Base-by-base conservation (phyloP, 2,888 invertebrate genomes). In the Phalangium opilio region DNA sequence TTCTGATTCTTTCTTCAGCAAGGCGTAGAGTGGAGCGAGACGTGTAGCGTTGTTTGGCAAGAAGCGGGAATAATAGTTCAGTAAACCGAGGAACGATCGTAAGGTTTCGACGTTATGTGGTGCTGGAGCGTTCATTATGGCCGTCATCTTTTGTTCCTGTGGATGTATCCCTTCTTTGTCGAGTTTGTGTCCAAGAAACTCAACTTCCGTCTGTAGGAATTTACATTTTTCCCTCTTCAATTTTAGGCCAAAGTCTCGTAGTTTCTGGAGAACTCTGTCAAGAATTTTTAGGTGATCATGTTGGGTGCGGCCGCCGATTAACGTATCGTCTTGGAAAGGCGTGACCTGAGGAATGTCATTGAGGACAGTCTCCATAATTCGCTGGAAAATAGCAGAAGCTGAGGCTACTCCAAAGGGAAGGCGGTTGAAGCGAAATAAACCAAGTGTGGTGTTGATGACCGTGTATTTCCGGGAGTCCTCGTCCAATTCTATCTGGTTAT, bases 41-140 rank as follows among this genome's bases (percentile, higher is more conserved):
- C 53, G 17, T 7, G 50, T 53, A 5, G 57, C 46, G 38, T 61
- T 43, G 33, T 55, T 51, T 12, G 56, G 55, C 11, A 62, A 41
- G 42, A 62, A 62, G 15, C 53, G 51, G 1, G 44, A 53, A 45
- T 62, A 61, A 44, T 59, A 59, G 21, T 58, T 58, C 0, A 63
- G 42, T 45, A 60, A 43, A 5, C 62, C 60, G 3, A 61, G 32
- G 45, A 57, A 60, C 2, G 58, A 53, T 17, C 55, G 49, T 8
- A 62, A 45, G 36, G 61, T 54, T n/a, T 50, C 49, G 3, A 59
- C 47, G 39, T 60, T 58, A 14, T 48, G 51, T 2, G 60, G 61
- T 7, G 43, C 38, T 27, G 60, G 58, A 44, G 58, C 54, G 14
- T 59, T 44, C 10, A 43, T 39, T 11, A 62, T 56, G 0, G 58